Conservation (phyloP, 2,113 vertebrate genomes). For the Penelope pileata region DNA sequence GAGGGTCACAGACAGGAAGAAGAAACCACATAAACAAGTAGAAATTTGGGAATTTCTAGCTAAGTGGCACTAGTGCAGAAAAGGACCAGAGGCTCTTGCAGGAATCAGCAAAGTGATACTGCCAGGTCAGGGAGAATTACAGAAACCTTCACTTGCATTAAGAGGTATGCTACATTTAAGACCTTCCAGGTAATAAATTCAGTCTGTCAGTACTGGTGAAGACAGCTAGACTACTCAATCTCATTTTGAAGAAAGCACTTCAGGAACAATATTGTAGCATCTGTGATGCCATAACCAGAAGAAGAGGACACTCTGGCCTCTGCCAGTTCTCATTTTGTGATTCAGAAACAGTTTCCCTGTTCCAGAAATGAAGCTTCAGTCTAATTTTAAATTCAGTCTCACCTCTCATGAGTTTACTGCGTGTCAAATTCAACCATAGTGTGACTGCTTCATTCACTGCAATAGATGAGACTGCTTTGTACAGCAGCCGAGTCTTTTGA, state of each 20-base stretch:
- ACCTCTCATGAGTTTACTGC: background rate
- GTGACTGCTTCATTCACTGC: background rate
- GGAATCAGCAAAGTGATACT: background rate
- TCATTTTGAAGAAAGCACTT: background rate
- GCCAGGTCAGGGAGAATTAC: background rate
- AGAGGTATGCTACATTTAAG: background rate
- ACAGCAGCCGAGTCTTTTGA: slow-evolving; percentile 15
- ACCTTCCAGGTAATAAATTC: background rate
- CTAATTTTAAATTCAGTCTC: slow-evolving; percentile 12
- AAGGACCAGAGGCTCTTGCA: background rate
- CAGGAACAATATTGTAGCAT: background rate
- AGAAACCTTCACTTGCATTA: background rate
- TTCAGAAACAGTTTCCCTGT: background rate
- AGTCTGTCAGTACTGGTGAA: background rate
- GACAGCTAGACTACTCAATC: background rate
- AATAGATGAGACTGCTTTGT: slow-evolving; percentile 3
- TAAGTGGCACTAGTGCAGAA: background rate
- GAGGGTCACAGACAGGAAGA: background rate
- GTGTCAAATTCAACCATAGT: background rate
- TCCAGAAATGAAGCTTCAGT: background rate
- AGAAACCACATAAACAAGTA: background rate
- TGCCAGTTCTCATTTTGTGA: background rate
- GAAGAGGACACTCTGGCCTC: background rate
- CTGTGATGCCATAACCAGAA: background rate
- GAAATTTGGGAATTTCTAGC: background rate